These are phyloP conservation scores for Melanotaenia duboulayi DNA, from an alignment of 2,113 vertebrate species.

Conservation along the genomic window DNA sequence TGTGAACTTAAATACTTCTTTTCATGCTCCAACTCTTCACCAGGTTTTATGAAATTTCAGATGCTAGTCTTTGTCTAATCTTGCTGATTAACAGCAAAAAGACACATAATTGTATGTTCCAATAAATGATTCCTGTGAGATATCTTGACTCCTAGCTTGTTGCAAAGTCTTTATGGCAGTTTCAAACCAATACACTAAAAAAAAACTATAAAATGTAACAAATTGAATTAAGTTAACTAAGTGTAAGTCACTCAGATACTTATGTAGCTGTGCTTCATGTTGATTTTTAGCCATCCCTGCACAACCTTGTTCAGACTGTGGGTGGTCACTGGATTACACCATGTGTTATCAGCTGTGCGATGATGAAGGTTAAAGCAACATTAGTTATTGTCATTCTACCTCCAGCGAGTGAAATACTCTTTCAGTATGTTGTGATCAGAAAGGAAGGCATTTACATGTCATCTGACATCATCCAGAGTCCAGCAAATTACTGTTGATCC, in stretches of 20 bases:
- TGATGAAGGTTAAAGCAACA: neutral
- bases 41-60: too few species aligned
- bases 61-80: too few species aligned
- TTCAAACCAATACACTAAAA: neutral
- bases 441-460: constrained; percentile 28
- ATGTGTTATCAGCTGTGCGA: constrained; percentile 41
- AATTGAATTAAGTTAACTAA: too few species aligned
- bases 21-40: too few species aligned
- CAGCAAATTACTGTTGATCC: constrained; percentile 55
- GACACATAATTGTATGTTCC: too few species aligned
- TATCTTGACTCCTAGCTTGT: neutral
- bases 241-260: neutral
- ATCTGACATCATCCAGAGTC: constrained; percentile 35
- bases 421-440: constrained; percentile 18
- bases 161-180: neutral
- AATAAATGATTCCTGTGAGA: too few species aligned
- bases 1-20: too few species aligned
- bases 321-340: constrained; percentile 49
- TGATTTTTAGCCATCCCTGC: constrained; percentile 26
- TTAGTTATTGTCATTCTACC: too few species aligned
- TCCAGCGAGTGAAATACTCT: constrained; percentile 12
- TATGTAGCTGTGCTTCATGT: too few species aligned
- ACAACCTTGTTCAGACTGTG: constrained; percentile 27
- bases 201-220: neutral
- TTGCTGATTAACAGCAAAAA: too few species aligned